Conservation (phyloP, 2,113 vertebrate species). For the Prolemur simus region DNA sequence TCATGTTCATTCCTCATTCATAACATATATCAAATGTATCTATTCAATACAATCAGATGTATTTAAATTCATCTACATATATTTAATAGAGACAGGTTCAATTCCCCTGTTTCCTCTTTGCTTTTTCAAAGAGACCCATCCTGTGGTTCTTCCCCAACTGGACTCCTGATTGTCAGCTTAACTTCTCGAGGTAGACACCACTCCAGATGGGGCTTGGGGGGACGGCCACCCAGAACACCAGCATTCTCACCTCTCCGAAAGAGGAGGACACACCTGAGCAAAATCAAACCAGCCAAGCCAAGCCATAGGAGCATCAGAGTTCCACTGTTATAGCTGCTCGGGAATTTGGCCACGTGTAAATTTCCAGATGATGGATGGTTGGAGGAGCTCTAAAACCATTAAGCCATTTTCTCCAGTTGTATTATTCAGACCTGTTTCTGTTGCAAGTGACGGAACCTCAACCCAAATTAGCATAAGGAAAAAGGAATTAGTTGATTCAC, state of each 20-base stretch:
- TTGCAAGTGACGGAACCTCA: background rate
- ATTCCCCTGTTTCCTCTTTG: background rate
- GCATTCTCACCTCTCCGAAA: fast-evolving
- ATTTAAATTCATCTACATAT: background rate
- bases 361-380: background rate
- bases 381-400: background rate
- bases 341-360: no score
- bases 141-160: background rate
- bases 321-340: no score
- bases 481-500: background rate
- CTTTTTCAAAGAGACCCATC: background rate
- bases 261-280: background rate
- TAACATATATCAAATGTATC: no score
- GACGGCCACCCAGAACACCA: background rate
- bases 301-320: fast-evolving
- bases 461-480: background rate
- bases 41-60: no score
- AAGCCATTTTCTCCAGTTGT: background rate
- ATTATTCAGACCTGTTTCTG: background rate
- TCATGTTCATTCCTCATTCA: no score
- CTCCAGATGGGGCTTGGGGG: fast-evolving
- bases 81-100: background rate
- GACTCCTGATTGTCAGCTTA: fast-evolving
- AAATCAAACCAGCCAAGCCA: background rate
- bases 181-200: background rate